Conservation (phyloP, 1,140 invertebrate genomes). For the Latrodectus geometricus region DNA sequence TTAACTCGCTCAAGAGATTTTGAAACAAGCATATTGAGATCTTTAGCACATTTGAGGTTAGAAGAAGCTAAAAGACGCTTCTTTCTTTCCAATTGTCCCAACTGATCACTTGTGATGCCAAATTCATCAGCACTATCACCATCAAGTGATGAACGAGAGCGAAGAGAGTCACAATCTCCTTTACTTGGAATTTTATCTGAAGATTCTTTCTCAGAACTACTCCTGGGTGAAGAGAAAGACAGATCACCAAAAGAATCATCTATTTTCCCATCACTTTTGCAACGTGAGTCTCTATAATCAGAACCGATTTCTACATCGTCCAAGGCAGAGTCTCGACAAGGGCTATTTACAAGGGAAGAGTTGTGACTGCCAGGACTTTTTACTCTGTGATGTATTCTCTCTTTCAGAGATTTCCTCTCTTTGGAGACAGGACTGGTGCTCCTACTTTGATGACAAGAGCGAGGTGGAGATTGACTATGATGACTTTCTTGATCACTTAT, state of each 20-base stretch:
- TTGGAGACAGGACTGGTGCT: slow-evolving; percentile 64
- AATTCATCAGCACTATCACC: slow-evolving; percentile 44
- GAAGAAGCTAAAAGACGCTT: slow-evolving; percentile 52
- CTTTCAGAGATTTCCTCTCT: slow-evolving; percentile 51
- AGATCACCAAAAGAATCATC: slow-evolving; percentile 25
- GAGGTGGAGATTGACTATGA: slow-evolving; percentile 66
- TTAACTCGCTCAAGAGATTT: slow-evolving; percentile 29
- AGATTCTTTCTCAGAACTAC: background rate
- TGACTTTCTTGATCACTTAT: slow-evolving; percentile 67
- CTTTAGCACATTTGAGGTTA: slow-evolving; percentile 19
- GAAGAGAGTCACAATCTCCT: slow-evolving; percentile 23
- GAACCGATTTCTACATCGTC: slow-evolving; percentile 31
- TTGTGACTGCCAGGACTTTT: slow-evolving; percentile 59
- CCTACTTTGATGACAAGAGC: slow-evolving; percentile 61
- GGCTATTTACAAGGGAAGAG: slow-evolving; percentile 61
- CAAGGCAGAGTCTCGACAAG: slow-evolving; percentile 43
- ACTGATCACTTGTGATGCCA: slow-evolving; percentile 15
- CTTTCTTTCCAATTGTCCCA: slow-evolving; percentile 59
- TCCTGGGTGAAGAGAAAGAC: slow-evolving; percentile 28
- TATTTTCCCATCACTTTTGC: slow-evolving; percentile 34
- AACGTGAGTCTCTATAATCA: slow-evolving; percentile 47
- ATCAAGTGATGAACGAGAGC: slow-evolving; percentile 34
- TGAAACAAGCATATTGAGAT: slow-evolving; percentile 16
- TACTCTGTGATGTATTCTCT: slow-evolving; percentile 46
- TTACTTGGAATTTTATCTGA: slow-evolving; percentile 18